Percentiles rank a stretch among this genome's conserved stretches.
These are phyloP conservation scores for Anomalospiza imberbis DNA, from an alignment of 2,797 vertebrate genomes.

Conservation along the genomic window DNA sequence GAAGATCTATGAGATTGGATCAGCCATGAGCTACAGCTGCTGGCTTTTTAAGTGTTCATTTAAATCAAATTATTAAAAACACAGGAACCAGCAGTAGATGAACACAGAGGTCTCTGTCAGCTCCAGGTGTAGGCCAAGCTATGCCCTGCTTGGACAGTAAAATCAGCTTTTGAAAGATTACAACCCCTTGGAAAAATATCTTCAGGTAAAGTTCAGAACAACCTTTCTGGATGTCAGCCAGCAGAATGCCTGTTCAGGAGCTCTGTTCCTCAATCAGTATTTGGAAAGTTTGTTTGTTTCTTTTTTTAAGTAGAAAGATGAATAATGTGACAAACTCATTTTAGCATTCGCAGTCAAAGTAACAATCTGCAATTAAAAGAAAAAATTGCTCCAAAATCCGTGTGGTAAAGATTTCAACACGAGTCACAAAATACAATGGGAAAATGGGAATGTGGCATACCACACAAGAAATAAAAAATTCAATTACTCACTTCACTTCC, in stretches of 20 bases:
- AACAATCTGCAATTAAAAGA: background rate
- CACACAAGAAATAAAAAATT: background rate
- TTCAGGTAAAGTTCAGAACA: background rate
- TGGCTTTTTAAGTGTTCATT: background rate
- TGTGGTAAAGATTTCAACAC: background rate
- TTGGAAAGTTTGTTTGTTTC: background rate
- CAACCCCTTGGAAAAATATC: background rate
- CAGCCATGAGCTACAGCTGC: background rate
- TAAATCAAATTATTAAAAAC: background rate
- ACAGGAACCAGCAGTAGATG: background rate
- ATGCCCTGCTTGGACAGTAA: background rate
- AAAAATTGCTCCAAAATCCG: background rate
- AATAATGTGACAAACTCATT: conserved; percentile 4
- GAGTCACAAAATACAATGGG: background rate
- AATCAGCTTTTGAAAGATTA: background rate
- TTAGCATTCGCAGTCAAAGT: background rate
- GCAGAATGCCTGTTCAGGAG: background rate
- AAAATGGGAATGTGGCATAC: background rate
- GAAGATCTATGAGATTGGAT: background rate
- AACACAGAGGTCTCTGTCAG: background rate
- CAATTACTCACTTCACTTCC: background rate
- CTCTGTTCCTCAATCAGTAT: background rate
- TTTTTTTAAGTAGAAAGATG: background rate
- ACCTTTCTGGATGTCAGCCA: background rate
- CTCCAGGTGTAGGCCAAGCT: background rate